Evolutionary conservation across 2,797 vertebrate species (phyloP).

Genomic region (Epinephelus awoara): DNA sequence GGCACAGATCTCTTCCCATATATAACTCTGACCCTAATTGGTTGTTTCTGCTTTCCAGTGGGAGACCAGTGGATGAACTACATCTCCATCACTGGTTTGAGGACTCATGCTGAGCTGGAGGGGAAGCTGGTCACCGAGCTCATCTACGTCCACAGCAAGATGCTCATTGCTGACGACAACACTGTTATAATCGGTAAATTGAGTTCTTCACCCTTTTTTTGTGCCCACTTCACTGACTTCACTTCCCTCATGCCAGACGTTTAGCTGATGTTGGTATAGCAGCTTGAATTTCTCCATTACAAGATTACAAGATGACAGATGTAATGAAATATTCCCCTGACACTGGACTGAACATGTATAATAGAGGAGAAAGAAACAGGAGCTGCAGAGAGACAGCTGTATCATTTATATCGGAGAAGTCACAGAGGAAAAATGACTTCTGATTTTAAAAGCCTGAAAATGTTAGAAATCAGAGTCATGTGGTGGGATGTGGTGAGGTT

Average conservation of each 20-base stretch:
- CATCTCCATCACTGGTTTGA: constrained; percentile 94
- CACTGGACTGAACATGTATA: constrained; percentile 3
- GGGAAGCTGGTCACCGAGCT: constrained; percentile 94
- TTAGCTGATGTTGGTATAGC: background rate
- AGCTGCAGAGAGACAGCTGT: constrained; percentile 5
- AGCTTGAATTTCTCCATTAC: constrained; percentile 6
- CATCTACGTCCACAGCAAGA: constrained; percentile 98
- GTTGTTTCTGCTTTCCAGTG: constrained; percentile 82
- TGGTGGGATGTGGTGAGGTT: background rate
- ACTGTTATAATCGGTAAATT: constrained; percentile 94
- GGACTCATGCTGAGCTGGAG: constrained; percentile 93
- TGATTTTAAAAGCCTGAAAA: background rate
- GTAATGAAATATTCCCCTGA: constrained; percentile 29
- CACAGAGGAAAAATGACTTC: background rate
- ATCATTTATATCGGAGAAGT: background rate
- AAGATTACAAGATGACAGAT: constrained; percentile 25
- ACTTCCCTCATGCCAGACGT: background rate
- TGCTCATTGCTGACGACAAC: constrained; percentile 96
- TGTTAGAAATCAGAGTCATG: fast-evolving
- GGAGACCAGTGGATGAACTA: constrained; percentile 96
- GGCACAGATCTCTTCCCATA: too few relatives aligned
- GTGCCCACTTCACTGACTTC: background rate
- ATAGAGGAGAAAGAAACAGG: constrained; percentile 22
- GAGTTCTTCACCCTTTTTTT: background rate
- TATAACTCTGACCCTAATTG: too few relatives aligned